Evolutionary conservation across 2,797 vertebrate species (phyloP), one percentile per base, ranked within the genome.

Genomic region (Lepus townsendii): DNA sequence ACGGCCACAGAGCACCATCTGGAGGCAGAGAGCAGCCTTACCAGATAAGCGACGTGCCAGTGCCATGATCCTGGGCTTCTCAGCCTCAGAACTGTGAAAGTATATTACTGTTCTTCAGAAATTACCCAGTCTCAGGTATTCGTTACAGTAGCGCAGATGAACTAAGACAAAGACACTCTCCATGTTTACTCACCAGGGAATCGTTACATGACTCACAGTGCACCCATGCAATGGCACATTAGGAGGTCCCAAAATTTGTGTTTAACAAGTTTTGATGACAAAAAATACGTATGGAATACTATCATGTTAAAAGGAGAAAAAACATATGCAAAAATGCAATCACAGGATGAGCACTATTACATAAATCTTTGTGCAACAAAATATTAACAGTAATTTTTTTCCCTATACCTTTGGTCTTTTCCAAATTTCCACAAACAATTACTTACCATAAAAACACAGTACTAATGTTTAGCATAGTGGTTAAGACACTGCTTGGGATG

Each of bases 241-340:
- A 86, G 1, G 9, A 87, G 65, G 72, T 42, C 38, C 69, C 50
- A 54, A 71, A 71, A 66, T 84, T 35, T 85, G 79, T 78, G 13
- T 83, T 71, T 83, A 72, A 38, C 24, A 42, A 1, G 35, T 35
- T 90, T 83, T 88, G 77, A 71, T 4, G 57, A 77, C 11, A 62
- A 87, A 47, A 63, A 68, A 89, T 47, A 42, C 13, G 76, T 76
- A 72, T 66, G 52, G 72, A 90, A 80, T 71, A 88, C 72, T n/a
- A 76, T 0, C 38, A 54, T 76, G 42, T 63, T 83, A 73, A 79
- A 93, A 90, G 86, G 69, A 80, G 86, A 77, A 94, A 95, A 96
- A 54, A 54, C 35, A 76, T 72, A 75, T 19, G 78, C 13, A 60
- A 68, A 85, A 65, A 10, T 88, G 57, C 63, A 86, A 3, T 66